Percentiles rank a stretch among this genome's conserved stretches.
These are phyloP conservation scores for Puntigrus tetrazona DNA, from an alignment of 2,113 vertebrate species.

Conservation along the genomic window DNA sequence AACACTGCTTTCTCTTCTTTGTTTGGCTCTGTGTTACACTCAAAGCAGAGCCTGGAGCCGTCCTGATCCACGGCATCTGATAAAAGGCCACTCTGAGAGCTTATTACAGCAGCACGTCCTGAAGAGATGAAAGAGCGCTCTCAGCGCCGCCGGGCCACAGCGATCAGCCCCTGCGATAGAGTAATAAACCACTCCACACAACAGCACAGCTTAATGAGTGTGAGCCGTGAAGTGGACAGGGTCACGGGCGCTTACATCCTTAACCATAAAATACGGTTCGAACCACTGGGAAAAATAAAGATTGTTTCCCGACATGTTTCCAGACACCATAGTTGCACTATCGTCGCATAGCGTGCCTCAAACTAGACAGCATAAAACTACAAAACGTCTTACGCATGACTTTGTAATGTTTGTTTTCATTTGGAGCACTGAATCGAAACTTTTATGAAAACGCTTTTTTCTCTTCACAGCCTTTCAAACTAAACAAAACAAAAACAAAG, in stretches of 20 bases:
- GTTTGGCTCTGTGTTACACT: not conserved
- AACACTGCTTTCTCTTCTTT: slow-evolving; percentile 4
- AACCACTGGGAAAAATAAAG: not conserved
- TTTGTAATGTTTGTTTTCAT: not conserved
- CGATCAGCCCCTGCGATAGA: slow-evolving; percentile 2
- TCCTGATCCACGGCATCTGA: not conserved
- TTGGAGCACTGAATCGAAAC: not conserved
- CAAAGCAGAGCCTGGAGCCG: not conserved
- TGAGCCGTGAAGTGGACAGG: not conserved
- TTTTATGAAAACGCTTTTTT: not conserved
- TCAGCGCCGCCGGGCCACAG: not conserved
- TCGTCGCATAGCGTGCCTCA: too few relatives aligned
- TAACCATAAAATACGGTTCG: slow-evolving; percentile 1
- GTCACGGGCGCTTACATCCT: not conserved
- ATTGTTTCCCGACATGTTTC: not conserved
- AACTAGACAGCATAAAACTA: not conserved
- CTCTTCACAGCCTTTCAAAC: not conserved
- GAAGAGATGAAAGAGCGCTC: slow-evolving; percentile 20
- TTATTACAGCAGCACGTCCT: slow-evolving; percentile 22
- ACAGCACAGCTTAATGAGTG: slow-evolving; percentile 8
- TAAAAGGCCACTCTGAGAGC: slow-evolving; percentile 26
- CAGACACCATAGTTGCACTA: too few relatives aligned
- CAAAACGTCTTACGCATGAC: not conserved
- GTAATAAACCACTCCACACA: slow-evolving; percentile 28
- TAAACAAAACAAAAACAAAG: too few relatives aligned